Percentiles rank a stretch among this genome's conserved stretches.
These are phyloP conservation scores for Vulpes ferrilata DNA, from an alignment of 2,113 vertebrate species.

Conservation along the genomic window DNA sequence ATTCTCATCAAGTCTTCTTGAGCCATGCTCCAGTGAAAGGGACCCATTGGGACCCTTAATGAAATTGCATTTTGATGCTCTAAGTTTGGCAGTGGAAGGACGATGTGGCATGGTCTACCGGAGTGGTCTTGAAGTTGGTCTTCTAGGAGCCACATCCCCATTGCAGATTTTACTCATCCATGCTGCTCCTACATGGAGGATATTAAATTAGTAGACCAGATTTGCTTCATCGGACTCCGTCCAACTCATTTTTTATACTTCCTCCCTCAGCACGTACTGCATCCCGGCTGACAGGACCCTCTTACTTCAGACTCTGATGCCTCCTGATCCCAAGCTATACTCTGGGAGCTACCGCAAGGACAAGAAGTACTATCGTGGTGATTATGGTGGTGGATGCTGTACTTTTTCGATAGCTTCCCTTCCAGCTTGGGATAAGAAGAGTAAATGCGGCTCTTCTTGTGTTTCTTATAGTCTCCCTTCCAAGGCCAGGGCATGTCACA, in stretches of 20 bases:
- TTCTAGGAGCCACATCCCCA: background rate
- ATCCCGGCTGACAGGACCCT: too few relatives aligned
- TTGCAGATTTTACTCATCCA: background rate
- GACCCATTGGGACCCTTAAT: background rate
- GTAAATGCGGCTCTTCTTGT: background rate
- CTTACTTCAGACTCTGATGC: background rate
- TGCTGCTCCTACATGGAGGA: background rate
- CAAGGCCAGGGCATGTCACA: background rate
- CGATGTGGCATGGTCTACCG: background rate
- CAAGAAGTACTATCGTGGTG: background rate
- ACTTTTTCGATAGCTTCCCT: background rate
- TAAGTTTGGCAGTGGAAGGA: background rate
- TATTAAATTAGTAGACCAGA: background rate
- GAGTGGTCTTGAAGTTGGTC: background rate
- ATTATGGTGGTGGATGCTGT: too few relatives aligned
- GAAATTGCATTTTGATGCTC: background rate
- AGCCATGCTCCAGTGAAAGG: background rate
- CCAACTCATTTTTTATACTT: background rate
- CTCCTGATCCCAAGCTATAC: too few relatives aligned
- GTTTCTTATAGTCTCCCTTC: background rate
- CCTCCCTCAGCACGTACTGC: background rate
- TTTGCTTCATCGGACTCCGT: background rate
- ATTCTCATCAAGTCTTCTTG: background rate
- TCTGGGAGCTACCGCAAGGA: background rate
- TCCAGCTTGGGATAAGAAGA: background rate